phyloP scores from a whole-genome alignment of 1,140 invertebrate genomes.

The Eulimnadia texana region DNA sequence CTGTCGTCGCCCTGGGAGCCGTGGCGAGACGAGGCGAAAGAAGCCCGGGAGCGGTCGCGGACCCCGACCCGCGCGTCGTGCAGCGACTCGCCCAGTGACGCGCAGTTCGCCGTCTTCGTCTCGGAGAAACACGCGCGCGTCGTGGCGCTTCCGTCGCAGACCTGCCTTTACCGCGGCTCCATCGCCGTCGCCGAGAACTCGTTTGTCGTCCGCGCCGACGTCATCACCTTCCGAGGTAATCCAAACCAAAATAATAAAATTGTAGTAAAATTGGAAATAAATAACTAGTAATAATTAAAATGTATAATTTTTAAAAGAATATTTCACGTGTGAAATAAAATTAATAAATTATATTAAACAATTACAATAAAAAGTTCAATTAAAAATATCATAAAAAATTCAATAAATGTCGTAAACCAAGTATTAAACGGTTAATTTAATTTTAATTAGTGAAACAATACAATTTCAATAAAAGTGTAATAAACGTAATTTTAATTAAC shows the following conservation, averaged over 20 bases:
- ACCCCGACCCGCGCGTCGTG: conserved; percentile 40
- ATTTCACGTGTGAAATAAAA: too few relatives aligned
- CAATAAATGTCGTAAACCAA: too few relatives aligned
- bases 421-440: too few relatives aligned
- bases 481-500: too few relatives aligned
- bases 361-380: too few relatives aligned
- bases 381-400: too few relatives aligned
- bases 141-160: conserved; percentile 84
- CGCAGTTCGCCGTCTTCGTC: conserved; percentile 81
- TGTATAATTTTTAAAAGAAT: too few relatives aligned
- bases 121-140: conserved; percentile 92
- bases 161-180: conserved; percentile 70
- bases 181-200: conserved; percentile 56
- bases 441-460: too few relatives aligned
- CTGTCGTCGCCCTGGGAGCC: conserved; percentile 69
- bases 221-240: conserved; percentile 79
- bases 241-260: background rate
- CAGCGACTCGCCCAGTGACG: conserved; percentile 46
- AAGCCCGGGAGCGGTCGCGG: conserved; percentile 37
- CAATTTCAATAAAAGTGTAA: too few relatives aligned
- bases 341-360: too few relatives aligned
- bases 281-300: too few relatives aligned
- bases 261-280: background rate
- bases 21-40: conserved; percentile 64
- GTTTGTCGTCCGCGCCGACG: conserved; percentile 87